Conservation (phyloP, 2,888 invertebrate genomes). For the Eupithecia tripunctaria region DNA sequence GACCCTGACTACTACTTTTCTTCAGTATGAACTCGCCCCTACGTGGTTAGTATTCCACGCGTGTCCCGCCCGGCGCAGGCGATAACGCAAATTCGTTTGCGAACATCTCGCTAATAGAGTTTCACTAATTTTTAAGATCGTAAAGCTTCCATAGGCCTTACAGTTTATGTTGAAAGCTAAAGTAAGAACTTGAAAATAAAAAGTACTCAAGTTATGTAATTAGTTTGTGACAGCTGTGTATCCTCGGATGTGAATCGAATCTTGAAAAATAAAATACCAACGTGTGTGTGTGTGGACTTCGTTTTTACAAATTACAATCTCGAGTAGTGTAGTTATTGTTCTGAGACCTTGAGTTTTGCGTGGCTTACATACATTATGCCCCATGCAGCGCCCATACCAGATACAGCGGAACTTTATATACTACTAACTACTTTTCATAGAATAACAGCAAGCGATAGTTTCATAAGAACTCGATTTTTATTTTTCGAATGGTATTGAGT, state of each 20-base stretch:
- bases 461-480: not conserved
- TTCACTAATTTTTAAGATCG: conserved; percentile 84
- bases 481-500: too few relatives aligned
- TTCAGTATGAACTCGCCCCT: conserved; percentile 38
- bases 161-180: conserved; percentile 18
- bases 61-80: conserved; percentile 73
- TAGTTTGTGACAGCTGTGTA: not conserved
- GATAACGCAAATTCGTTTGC: conserved; percentile 84
- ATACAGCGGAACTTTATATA: too few relatives aligned
- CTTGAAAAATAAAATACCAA: too few relatives aligned
- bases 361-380: too few relatives aligned
- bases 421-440: too few relatives aligned
- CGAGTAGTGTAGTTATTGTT: not conserved
- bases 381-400: too few relatives aligned
- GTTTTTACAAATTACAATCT: not conserved
- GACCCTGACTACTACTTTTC: not conserved
- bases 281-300: too few relatives aligned
- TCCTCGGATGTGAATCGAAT: not conserved
- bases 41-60: conserved; percentile 77
- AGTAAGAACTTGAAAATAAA: not conserved
- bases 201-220: too few relatives aligned
- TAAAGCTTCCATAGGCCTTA: conserved; percentile 60
- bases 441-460: too few relatives aligned
- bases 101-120: conserved; percentile 84
- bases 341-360: too few relatives aligned